Percentiles rank a stretch among this genome's conserved stretches.
These are phyloP conservation scores for Enteromius fasciolatus DNA, from an alignment of 2,797 vertebrate species.

Conservation along the genomic window DNA sequence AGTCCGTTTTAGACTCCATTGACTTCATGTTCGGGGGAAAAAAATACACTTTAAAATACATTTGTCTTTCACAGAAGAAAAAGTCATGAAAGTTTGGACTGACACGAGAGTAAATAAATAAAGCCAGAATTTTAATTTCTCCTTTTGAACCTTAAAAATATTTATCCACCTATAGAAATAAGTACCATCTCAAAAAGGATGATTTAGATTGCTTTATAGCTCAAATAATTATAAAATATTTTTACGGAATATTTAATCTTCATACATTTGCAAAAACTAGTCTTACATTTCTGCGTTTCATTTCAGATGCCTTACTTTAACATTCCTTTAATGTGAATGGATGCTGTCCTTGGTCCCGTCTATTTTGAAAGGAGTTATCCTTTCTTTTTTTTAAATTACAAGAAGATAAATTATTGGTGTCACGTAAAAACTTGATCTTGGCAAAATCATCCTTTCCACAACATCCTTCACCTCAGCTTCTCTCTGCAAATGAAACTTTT, in stretches of 20 bases:
- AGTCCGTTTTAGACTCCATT: neutral
- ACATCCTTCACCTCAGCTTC: constrained; percentile 42
- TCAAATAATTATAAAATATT: no score
- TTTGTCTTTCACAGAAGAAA: neutral
- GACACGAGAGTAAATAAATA: neutral
- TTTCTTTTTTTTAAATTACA: neutral
- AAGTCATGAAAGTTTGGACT: neutral
- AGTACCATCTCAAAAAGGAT: neutral
- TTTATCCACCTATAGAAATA: neutral
- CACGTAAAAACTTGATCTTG: neutral
- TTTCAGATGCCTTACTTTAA: neutral
- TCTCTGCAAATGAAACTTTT: constrained; percentile 48
- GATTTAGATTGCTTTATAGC: neutral
- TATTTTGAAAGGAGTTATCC: neutral
- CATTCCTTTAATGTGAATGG: neutral
- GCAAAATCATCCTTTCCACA: constrained; percentile 19
- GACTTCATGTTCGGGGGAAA: neutral
- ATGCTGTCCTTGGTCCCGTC: neutral
- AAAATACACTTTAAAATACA: neutral
- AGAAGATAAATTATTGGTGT: neutral
- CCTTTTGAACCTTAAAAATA: neutral
- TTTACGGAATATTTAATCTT: neutral
- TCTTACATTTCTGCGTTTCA: neutral
- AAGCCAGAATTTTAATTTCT: neutral
- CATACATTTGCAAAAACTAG: neutral